Base-by-base conservation (phyloP, 1,140 invertebrate species). In the Agrilus planipennis region DNA sequence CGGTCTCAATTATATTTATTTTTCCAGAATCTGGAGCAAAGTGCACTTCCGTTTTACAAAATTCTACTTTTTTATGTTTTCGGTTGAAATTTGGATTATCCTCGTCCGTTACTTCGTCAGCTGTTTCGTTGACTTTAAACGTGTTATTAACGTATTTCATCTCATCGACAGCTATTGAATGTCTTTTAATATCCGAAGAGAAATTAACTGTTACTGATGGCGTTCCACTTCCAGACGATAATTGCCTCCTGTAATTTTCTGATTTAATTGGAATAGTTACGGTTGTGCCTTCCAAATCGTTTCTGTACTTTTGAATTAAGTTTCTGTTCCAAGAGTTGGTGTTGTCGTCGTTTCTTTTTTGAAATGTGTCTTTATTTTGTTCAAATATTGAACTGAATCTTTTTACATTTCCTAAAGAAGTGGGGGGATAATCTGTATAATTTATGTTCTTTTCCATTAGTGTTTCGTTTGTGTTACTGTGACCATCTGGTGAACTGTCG, bases 1-100 rank as follows among this genome's bases (percentile, higher is more conserved):
- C 81, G 0, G 83, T 86, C 58, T 84, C 82, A n/a, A 88, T 83
- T 34, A 88, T 86, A 55, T 86, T 84, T 0, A 88, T 79, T 49
- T 76, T 76, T 0, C 84, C 84, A 1, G 81, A 78, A 53, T 86
- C 84, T n/a, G 80, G 77, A 0, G 81, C 79, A 60, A 88, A 86
- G 59, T 88, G 84, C 14, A 88, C 75, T 64, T 88, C 84, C 0
- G 83, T 87, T 65, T 86, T 86, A 55, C 81, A 83, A 59, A 88
- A 88, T 50, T 81, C 83, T 0, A 88, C 84, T 62, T 75, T 81
- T 58, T 86, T 87, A 11, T 68, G 58, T 63, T 65, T 75, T 45
- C 66, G 63, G 19, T 68, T 63, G 36, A 39, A 52, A 14, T 42
- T 45, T 41, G 42, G 53, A 30, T 46, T 46, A 17, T 53, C 58